phyloP scores from a whole-genome alignment of 2,888 invertebrate genomes.

The Oligia strigilis region DNA sequence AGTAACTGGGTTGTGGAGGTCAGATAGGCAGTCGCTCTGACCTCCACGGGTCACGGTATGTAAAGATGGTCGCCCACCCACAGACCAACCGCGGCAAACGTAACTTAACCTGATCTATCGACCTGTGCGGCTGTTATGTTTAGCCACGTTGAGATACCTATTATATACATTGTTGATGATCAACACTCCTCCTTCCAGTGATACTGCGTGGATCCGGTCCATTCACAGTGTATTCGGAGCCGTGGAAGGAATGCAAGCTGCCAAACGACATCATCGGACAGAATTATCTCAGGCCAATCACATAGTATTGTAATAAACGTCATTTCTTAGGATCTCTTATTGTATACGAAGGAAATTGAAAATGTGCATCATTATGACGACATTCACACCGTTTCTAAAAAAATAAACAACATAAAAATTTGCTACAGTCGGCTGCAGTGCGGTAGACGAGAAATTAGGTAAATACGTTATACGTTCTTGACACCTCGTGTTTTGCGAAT shows the following conservation, averaged over 20 bases:
- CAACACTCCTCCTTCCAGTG: constrained; percentile 72
- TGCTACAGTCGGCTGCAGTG: not conserved
- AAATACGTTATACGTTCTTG: not conserved
- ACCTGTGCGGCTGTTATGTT: too few species aligned
- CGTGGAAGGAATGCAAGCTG: constrained; percentile 85
- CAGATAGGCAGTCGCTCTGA: too few species aligned
- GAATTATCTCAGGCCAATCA: constrained; percentile 79
- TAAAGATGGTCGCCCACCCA: too few species aligned
- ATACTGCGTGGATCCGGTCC: constrained; percentile 83
- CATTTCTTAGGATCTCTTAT: constrained; percentile 39
- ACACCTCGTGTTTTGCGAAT: not conserved
- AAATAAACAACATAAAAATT: not conserved
- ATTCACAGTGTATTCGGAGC: constrained; percentile 78
- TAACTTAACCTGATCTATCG: too few species aligned
- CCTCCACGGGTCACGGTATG: too few species aligned
- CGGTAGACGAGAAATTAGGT: not conserved
- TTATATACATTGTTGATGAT: not conserved
- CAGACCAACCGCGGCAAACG: too few species aligned
- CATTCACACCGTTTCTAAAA: not conserved
- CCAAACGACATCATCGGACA: constrained; percentile 86
- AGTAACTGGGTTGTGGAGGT: too few species aligned
- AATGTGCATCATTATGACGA: not conserved
- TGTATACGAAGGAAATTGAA: not conserved
- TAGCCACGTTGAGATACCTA: too few species aligned
- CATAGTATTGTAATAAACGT: constrained; percentile 57